Percentiles rank a stretch among this genome's conserved stretches.
These are phyloP conservation scores for Pipistrellus nathusii DNA, from an alignment of 2,797 vertebrate genomes.

Conservation along the genomic window DNA sequence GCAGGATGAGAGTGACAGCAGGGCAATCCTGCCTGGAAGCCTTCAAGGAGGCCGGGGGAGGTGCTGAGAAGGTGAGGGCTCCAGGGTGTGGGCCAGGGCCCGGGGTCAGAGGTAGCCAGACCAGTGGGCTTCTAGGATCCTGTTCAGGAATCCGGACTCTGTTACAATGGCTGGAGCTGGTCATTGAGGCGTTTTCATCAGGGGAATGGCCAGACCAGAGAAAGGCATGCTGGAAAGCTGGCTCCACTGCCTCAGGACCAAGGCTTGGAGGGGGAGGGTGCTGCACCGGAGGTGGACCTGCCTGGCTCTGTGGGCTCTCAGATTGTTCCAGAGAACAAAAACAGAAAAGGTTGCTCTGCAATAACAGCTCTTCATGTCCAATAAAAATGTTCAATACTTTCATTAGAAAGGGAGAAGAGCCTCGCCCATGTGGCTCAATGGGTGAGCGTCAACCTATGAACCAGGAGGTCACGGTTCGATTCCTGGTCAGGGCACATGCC, in stretches of 20 bases:
- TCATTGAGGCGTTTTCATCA: accelerated
- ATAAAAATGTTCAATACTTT: no score
- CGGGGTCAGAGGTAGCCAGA: background rate
- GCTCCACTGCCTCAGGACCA: accelerated
- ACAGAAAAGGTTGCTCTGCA: background rate
- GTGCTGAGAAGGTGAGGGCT: background rate
- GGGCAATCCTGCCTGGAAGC: background rate
- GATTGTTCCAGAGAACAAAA: background rate
- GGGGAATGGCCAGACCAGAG: background rate
- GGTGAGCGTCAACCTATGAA: no score
- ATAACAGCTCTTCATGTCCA: background rate
- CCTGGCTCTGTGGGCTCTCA: background rate
- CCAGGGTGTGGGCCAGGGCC: accelerated
- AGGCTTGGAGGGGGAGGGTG: accelerated
- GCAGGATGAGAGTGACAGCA: background rate
- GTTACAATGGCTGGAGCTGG: background rate
- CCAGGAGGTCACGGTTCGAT: no score
- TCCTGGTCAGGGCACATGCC: no score
- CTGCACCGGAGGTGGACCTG: background rate
- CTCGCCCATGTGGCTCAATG: no score
- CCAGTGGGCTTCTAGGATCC: background rate
- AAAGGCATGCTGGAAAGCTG: background rate
- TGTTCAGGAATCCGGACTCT: background rate
- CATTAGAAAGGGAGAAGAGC: no score
- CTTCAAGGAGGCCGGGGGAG: accelerated